Conservation (phyloP, 2,888 invertebrate genomes). For the Metalampra italica region DNA sequence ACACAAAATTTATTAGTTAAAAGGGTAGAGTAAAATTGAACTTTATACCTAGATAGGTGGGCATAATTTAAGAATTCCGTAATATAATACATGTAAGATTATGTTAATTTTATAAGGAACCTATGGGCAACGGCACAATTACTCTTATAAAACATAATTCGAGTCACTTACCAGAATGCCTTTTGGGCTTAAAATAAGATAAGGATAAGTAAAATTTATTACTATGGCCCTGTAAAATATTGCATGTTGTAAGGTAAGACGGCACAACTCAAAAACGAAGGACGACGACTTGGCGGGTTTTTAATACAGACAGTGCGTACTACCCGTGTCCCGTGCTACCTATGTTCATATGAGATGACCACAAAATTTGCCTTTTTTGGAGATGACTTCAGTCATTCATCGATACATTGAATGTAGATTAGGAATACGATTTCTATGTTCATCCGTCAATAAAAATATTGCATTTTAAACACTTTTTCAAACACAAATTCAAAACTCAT, state of each 20-base stretch:
- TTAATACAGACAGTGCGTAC: constrained; percentile 31
- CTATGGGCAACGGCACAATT: constrained; percentile 21
- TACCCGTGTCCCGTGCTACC: no score
- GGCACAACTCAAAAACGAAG: constrained; percentile 47
- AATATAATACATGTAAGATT: constrained; percentile 3
- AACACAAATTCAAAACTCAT: no score
- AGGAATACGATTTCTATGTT: neutral
- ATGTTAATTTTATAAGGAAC: constrained; percentile 14
- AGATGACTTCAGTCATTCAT: neutral
- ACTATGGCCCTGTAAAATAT: constrained; percentile 52
- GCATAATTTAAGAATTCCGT: neutral
- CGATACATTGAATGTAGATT: neutral
- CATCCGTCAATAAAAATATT: neutral
- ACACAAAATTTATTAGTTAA: no score
- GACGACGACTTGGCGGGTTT: constrained; percentile 51
- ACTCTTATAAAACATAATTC: constrained; percentile 30
- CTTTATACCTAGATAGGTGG: constrained; percentile 5
- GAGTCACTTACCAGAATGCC: constrained; percentile 31
- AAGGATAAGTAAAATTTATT: constrained; percentile 51
- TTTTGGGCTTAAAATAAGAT: constrained; percentile 44
- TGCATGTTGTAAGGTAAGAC: constrained; percentile 49
- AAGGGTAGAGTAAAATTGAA: neutral
- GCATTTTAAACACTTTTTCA: no score
- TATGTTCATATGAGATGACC: no score
- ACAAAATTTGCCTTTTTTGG: neutral